These are phyloP conservation scores for Anguilla anguilla DNA, from an alignment of 2,797 vertebrate genomes.

Conservation along the genomic window DNA sequence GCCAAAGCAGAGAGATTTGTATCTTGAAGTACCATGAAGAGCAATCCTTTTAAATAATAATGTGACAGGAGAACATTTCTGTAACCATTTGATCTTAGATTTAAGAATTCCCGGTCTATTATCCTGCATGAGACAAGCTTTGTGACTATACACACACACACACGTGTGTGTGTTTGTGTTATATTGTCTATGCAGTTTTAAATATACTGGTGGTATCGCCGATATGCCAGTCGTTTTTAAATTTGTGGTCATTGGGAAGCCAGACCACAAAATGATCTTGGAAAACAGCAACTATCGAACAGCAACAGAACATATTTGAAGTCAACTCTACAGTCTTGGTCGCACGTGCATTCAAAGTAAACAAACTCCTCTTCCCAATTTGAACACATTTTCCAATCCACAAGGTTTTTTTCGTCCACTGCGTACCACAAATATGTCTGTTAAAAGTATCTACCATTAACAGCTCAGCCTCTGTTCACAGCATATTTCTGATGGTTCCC, in stretches of 20 bases:
- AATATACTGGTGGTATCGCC: not conserved
- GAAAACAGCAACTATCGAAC: not conserved
- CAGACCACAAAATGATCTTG: not conserved
- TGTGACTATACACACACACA: not conserved
- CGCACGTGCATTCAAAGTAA: constrained; percentile 16
- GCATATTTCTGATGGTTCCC: not conserved
- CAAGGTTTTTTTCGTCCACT: not conserved
- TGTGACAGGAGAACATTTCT: not conserved
- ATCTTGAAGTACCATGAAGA: not conserved
- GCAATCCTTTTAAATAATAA: not conserved
- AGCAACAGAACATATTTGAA: not conserved
- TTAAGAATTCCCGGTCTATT: not conserved
- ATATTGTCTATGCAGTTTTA: not conserved
- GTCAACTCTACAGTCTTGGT: not conserved
- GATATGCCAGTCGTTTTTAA: not conserved
- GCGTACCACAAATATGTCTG: not conserved
- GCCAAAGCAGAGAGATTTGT: not conserved
- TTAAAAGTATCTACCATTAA: not conserved
- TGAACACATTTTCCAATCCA: not conserved
- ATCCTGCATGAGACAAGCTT: not conserved
- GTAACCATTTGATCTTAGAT: not conserved
- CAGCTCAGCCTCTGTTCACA: not conserved
- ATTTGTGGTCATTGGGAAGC: not conserved
- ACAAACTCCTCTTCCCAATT: not conserved
- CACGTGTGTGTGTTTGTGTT: not conserved